phyloP scores from a whole-genome alignment of 2,113 vertebrate genomes.

The Beaufortia kweichowensis region DNA sequence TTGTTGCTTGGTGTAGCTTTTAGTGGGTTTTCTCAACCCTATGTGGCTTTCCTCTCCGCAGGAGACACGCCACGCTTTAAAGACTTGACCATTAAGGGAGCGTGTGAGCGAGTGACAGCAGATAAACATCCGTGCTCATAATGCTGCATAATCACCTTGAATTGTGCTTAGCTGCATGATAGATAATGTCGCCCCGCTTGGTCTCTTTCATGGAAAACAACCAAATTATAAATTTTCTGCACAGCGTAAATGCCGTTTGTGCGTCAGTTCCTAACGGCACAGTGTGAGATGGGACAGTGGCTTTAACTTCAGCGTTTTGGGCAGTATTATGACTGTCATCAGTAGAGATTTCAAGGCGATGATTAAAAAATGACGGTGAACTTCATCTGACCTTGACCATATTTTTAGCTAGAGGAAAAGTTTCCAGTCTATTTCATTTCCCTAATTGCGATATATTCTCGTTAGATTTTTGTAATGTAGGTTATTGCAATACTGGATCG shows the following conservation, averaged over 20 bases:
- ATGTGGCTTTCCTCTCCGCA: slow-evolving; percentile 16
- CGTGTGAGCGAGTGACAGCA: not conserved
- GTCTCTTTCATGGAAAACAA: slow-evolving; percentile 19
- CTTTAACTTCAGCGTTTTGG: slow-evolving; percentile 18
- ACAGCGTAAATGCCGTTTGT: slow-evolving; percentile 13
- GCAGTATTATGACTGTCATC: slow-evolving; percentile 12
- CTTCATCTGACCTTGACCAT: slow-evolving; percentile 45
- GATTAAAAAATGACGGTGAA: slow-evolving; percentile 14
- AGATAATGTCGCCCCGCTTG: not conserved
- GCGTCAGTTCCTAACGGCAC: not conserved
- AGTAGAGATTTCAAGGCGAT: slow-evolving; percentile 16
- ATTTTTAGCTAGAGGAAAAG: slow-evolving; percentile 1
- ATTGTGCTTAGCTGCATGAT: not conserved
- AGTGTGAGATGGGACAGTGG: slow-evolving; percentile 5
- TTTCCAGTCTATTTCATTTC: slow-evolving; percentile 18
- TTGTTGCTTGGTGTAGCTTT: slow-evolving; percentile 22
- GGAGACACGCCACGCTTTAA: slow-evolving; percentile 1
- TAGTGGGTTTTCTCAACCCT: slow-evolving; percentile 19
- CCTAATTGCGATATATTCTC: slow-evolving; percentile 31
- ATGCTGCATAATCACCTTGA: slow-evolving; percentile 16
- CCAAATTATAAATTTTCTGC: slow-evolving; percentile 9
- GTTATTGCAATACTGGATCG: slow-evolving; percentile 6
- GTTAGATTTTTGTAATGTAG: slow-evolving; percentile 28
- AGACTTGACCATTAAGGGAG: slow-evolving; percentile 5
- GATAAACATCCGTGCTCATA: not conserved